Evolutionary conservation across 1,140 invertebrate genomes (phyloP).

Genomic region (Drosophila novamexicana): DNA sequence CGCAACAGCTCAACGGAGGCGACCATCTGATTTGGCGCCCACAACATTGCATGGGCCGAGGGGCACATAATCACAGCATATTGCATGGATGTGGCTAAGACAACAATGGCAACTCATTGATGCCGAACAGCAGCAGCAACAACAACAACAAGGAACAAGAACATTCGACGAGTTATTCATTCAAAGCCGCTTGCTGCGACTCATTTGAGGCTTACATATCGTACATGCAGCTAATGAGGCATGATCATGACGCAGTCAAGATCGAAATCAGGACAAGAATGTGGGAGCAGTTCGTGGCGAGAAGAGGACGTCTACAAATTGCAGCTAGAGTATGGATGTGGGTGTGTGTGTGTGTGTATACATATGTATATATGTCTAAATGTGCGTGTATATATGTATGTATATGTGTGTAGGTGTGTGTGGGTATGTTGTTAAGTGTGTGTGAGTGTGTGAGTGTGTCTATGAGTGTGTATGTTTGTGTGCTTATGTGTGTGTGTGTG

Average conservation of each 20-base stretch:
- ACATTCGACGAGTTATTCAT: slow-evolving; percentile 8
- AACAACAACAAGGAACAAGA: neutral
- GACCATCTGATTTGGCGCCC: slow-evolving; percentile 8
- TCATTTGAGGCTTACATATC: slow-evolving; percentile 22
- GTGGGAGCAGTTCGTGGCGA: slow-evolving; percentile 50
- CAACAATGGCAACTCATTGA: slow-evolving; percentile 43
- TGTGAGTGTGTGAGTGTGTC: neutral
- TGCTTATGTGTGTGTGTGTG: too few relatives aligned
- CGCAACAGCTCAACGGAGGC: slow-evolving; percentile 10
- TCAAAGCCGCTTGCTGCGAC: slow-evolving; percentile 25
- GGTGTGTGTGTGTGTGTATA: neutral
- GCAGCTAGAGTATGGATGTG: neutral
- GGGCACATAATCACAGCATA: neutral
- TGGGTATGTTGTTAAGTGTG: neutral
- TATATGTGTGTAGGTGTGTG: too few relatives aligned
- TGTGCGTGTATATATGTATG: neutral
- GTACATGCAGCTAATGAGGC: slow-evolving; percentile 57
- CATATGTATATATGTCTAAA: neutral
- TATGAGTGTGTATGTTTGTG: neutral
- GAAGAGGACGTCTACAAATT: neutral
- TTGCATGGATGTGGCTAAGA: neutral
- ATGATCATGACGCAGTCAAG: slow-evolving; percentile 53
- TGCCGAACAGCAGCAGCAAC: slow-evolving; percentile 11
- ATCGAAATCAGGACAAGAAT: slow-evolving; percentile 54
- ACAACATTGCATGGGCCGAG: neutral